phyloP scores from a whole-genome alignment of 1,140 invertebrate species.

The Hyles vespertilio region DNA sequence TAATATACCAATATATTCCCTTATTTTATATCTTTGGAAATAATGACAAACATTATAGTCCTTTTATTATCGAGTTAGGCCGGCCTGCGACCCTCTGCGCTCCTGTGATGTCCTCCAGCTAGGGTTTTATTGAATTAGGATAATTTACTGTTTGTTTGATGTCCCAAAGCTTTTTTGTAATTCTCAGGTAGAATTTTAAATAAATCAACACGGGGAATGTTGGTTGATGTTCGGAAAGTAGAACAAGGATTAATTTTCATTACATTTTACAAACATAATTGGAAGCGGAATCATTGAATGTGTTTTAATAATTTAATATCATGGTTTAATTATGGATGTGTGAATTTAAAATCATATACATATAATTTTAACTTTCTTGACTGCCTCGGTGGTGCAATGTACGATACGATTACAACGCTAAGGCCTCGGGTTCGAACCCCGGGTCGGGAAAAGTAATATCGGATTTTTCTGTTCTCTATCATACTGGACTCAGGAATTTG shows the following conservation, averaged over 20 bases:
- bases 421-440: too few relatives aligned
- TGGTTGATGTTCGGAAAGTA: neutral
- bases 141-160: slow-evolving; percentile 42
- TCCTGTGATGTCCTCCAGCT: slow-evolving; percentile 20
- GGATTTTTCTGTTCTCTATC: too few relatives aligned
- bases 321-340: too few relatives aligned
- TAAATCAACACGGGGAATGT: neutral
- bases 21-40: slow-evolving; percentile 14
- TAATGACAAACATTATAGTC: slow-evolving; percentile 27
- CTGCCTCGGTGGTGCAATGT: too few relatives aligned
- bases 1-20: too few relatives aligned
- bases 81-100: slow-evolving; percentile 17
- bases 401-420: too few relatives aligned
- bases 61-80: slow-evolving; percentile 43
- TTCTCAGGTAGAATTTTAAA: slow-evolving; percentile 18
- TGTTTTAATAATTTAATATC: too few relatives aligned
- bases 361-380: too few relatives aligned
- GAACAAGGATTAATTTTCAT: slow-evolving; percentile 2
- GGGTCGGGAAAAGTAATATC: too few relatives aligned
- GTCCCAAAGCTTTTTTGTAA: slow-evolving; percentile 21
- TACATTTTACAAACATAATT: neutral
- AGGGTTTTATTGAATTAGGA: slow-evolving; percentile 34
- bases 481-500: too few relatives aligned
- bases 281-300: too few relatives aligned
- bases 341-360: too few relatives aligned